A percentile compares a stretch with the other conserved stretches of the same genome.
phyloP scores from a whole-genome alignment of 2,797 vertebrate species.

The Coreius guichenoti region DNA sequence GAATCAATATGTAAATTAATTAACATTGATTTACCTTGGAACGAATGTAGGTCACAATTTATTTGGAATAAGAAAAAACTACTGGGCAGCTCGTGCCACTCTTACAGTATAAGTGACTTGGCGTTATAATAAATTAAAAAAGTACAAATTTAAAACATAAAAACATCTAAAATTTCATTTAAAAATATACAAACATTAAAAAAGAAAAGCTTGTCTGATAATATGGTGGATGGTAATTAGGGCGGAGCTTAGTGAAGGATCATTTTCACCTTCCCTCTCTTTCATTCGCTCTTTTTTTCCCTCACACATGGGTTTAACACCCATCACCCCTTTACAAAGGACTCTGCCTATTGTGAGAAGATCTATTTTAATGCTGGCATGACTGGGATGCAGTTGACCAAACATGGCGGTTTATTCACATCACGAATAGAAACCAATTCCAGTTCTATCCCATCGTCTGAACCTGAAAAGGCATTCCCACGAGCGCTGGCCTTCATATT shows the following conservation, averaged over 20 bases:
- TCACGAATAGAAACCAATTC: constrained; percentile 41
- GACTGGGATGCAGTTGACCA: constrained; percentile 23
- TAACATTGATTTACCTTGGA: background rate
- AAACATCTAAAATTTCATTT: background rate
- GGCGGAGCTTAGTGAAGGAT: constrained; percentile 25
- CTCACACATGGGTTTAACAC: constrained; percentile 13
- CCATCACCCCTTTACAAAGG: constrained; percentile 21
- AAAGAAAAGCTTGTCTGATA: background rate
- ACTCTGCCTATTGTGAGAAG: constrained; percentile 15
- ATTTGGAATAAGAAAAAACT: background rate
- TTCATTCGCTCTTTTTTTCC: background rate
- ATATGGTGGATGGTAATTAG: background rate
- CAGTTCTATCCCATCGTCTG: constrained; percentile 19
- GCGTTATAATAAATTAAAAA: background rate
- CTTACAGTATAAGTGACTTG: background rate
- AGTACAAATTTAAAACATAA: background rate
- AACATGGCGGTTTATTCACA: constrained; percentile 28
- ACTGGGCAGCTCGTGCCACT: background rate
- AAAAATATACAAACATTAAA: background rate
- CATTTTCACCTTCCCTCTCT: constrained; percentile 15
- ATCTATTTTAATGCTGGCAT: constrained; percentile 53
- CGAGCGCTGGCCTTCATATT: constrained; percentile 32
- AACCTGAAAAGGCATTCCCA: constrained; percentile 41
- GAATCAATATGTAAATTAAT: background rate
- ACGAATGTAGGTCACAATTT: background rate